These are phyloP conservation scores for Centropus unirufus DNA, from an alignment of 2,113 vertebrate genomes.

Conservation along the genomic window DNA sequence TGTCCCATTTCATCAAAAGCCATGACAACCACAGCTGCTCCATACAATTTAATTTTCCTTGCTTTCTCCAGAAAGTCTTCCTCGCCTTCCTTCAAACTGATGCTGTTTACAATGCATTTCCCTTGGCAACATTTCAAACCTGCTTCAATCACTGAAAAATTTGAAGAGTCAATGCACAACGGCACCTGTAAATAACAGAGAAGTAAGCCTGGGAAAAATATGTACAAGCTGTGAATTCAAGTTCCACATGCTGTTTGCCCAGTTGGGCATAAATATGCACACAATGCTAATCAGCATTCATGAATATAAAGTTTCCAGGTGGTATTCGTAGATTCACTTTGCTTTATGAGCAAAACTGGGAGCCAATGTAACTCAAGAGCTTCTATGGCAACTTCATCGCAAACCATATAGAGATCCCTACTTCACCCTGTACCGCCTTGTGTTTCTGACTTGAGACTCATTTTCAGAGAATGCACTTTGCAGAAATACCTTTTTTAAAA, in stretches of 20 bases:
- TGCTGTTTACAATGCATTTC: constrained; percentile 97
- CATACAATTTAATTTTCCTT: constrained; percentile 85
- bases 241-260: not conserved
- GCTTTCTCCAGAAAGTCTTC: constrained; percentile 88
- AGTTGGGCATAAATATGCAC: not conserved
- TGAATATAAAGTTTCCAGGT: not conserved
- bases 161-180: constrained; percentile 95
- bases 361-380: not conserved
- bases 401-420: not conserved
- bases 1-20: constrained; percentile 96
- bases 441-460: not conserved
- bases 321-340: not conserved
- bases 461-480: not conserved
- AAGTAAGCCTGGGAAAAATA: not conserved
- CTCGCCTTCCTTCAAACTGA: constrained; percentile 97
- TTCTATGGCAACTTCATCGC: not conserved
- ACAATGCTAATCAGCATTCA: not conserved
- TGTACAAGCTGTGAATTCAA: not conserved
- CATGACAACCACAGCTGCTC: constrained; percentile 95
- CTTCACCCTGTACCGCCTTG: not conserved
- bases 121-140: constrained; percentile 96
- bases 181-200: constrained; percentile 82
- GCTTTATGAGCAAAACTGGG: not conserved
- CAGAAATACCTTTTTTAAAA: not conserved
- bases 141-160: constrained; percentile 93